Percentiles rank a stretch among this genome's conserved stretches.
Evolutionary conservation across 2,113 vertebrate species (phyloP).

Genomic region (Cricetomys ansorgei): DNA sequence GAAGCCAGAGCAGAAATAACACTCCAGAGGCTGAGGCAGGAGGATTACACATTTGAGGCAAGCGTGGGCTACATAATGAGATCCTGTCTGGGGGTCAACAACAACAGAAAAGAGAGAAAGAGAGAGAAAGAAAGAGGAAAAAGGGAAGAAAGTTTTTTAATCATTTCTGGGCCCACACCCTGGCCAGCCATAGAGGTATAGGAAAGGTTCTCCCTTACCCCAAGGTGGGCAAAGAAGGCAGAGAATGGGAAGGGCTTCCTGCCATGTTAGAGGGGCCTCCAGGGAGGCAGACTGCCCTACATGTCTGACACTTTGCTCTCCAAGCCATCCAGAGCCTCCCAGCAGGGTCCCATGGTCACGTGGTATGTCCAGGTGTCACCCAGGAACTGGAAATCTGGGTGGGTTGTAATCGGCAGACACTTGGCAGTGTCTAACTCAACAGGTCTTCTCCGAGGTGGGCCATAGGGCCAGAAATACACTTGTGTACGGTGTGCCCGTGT

Average conservation of each 20-base stretch:
- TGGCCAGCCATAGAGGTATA: accelerated
- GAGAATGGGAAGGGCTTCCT: neutral
- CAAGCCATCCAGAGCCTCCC: neutral
- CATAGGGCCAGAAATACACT: accelerated
- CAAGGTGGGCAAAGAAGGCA: neutral
- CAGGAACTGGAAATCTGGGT: too few species aligned
- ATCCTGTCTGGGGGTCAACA: neutral
- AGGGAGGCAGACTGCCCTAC: neutral
- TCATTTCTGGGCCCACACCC: accelerated
- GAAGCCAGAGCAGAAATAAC: neutral
- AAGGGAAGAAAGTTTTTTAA: neutral
- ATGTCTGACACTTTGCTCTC: accelerated
- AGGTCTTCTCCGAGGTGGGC: neutral
- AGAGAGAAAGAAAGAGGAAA: neutral
- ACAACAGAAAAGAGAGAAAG: neutral
- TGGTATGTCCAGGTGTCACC: neutral
- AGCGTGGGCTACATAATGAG: neutral
- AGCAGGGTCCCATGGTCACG: neutral
- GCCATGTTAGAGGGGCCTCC: accelerated
- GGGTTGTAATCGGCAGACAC: accelerated
- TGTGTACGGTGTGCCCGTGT: neutral
- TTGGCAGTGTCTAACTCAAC: neutral
- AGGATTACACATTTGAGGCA: neutral
- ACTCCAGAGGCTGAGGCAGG: neutral
- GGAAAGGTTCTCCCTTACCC: too few species aligned